These are phyloP conservation scores for Enteromius viviparus DNA, from an alignment of 2,797 vertebrate species.

Conservation along the genomic window DNA sequence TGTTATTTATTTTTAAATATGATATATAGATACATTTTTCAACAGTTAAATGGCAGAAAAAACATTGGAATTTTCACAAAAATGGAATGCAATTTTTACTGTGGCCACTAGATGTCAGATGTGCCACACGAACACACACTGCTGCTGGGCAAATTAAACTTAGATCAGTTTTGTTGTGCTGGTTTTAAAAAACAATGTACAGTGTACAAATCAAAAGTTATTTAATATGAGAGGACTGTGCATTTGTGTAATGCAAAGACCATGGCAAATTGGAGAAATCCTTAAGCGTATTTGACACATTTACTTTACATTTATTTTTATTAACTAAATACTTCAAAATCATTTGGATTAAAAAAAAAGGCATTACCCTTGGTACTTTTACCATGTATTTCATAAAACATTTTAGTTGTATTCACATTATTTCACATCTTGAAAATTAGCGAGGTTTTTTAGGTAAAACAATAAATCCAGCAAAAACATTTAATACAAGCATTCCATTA, in stretches of 20 bases:
- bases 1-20: not conserved
- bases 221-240: not conserved
- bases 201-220: not conserved
- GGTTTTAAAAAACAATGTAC: not conserved
- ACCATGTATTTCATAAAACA: not conserved
- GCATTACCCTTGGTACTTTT: not conserved
- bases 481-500: not conserved
- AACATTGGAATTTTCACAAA: not conserved
- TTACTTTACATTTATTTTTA: not conserved
- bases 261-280: not conserved
- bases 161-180: not conserved
- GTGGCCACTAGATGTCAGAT: slow-evolving; percentile 56
- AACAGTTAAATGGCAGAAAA: not conserved
- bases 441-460: too few relatives aligned
- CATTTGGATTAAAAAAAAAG: too few relatives aligned
- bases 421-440: not conserved
- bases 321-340: not conserved
- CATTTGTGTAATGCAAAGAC: not conserved
- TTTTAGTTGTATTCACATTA: not conserved
- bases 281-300: not conserved
- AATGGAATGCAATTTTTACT: not conserved
- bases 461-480: not conserved
- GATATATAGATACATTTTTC: not conserved
- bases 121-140: slow-evolving; percentile 29
- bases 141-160: not conserved